Percentiles rank a stretch among this genome's conserved stretches.
Conservation (phyloP, 1,140 invertebrate genomes). For the Pseudachorutes palmiensis region DNA sequence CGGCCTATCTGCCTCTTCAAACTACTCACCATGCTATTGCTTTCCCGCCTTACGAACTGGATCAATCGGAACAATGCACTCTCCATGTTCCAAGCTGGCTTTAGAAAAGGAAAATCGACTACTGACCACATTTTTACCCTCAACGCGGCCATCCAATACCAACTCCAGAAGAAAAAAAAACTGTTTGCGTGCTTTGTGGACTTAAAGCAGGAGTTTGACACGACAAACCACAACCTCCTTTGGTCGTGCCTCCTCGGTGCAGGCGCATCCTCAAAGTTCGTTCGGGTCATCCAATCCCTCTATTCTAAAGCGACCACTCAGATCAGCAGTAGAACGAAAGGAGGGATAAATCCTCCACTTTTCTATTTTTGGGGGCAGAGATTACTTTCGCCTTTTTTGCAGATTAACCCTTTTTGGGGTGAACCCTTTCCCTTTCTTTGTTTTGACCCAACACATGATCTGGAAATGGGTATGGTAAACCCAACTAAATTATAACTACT, state of each 20-base stretch:
- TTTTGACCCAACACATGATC: too few relatives aligned
- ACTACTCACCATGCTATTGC: constrained; percentile 35
- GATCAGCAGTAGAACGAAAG: too few relatives aligned
- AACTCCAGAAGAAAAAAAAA: constrained; percentile 9
- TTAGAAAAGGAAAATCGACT: constrained; percentile 28
- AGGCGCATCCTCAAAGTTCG: constrained; percentile 18
- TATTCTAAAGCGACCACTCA: constrained; percentile 15
- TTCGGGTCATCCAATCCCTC: constrained; percentile 2
- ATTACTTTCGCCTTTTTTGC: too few relatives aligned
- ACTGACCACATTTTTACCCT: constrained; percentile 37
- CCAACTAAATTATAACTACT: too few relatives aligned
- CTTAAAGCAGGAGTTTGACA: constrained; percentile 19
- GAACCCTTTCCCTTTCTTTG: too few relatives aligned
- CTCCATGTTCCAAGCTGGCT: constrained; percentile 36
- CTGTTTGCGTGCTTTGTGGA: constrained; percentile 25
- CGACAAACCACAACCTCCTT: constrained; percentile 7
- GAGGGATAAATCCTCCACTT: too few relatives aligned
- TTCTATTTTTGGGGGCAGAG: too few relatives aligned
- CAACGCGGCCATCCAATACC: constrained; percentile 16
- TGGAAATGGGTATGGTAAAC: too few relatives aligned
- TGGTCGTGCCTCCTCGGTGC: constrained; percentile 16
- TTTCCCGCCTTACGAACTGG: constrained; percentile 30
- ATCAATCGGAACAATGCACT: constrained; percentile 27
- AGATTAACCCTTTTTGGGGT: too few relatives aligned
- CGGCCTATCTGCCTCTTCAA: constrained; percentile 38